Evolutionary conservation across 53 echinoderm and acorn worm genomes (phyloP).

Genomic region (Holothuria scabra): DNA sequence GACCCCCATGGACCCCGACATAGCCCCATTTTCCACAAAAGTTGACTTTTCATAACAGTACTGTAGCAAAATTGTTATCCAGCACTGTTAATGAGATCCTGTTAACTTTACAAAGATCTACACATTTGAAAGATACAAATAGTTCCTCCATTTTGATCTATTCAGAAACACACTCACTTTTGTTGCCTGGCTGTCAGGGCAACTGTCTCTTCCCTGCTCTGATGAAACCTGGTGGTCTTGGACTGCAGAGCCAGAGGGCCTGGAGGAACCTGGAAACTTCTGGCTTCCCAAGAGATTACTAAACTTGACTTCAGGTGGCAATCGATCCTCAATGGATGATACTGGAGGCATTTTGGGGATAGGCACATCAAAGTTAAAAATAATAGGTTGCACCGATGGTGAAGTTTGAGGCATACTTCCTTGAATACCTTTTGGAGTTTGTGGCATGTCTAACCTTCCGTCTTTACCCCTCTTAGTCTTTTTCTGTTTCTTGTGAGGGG

Average conservation of each 20-base stretch:
- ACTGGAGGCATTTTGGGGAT: slow-evolving; percentile 70
- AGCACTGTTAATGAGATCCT: too few relatives aligned
- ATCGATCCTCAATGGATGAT: slow-evolving; percentile 53
- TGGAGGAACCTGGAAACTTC: background rate
- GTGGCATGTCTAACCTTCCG: slow-evolving; percentile 33
- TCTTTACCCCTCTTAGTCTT: slow-evolving; percentile 27
- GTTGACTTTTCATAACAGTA: too few relatives aligned
- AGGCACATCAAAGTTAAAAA: slow-evolving; percentile 92
- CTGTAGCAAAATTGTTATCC: too few relatives aligned
- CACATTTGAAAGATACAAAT: too few relatives aligned
- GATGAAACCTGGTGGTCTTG: slow-evolving; percentile 38
- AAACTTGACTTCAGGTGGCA: slow-evolving; percentile 31
- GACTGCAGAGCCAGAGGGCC: background rate
- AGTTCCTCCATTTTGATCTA: too few relatives aligned
- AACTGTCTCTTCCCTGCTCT: slow-evolving; percentile 28
- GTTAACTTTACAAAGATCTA: too few relatives aligned
- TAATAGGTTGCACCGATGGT: slow-evolving; percentile 82
- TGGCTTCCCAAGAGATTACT: slow-evolving; percentile 6
- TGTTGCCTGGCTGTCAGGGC: slow-evolving; percentile 20
- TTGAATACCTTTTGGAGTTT: slow-evolving; percentile 29
- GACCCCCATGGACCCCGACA: too few relatives aligned
- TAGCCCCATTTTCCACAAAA: too few relatives aligned
- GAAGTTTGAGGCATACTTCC: background rate
- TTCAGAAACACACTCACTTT: background rate
- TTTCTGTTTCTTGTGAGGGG: slow-evolving; percentile 9